phyloP scores from a whole-genome alignment of 2,113 vertebrate species.

The Heterocephalus glaber region DNA sequence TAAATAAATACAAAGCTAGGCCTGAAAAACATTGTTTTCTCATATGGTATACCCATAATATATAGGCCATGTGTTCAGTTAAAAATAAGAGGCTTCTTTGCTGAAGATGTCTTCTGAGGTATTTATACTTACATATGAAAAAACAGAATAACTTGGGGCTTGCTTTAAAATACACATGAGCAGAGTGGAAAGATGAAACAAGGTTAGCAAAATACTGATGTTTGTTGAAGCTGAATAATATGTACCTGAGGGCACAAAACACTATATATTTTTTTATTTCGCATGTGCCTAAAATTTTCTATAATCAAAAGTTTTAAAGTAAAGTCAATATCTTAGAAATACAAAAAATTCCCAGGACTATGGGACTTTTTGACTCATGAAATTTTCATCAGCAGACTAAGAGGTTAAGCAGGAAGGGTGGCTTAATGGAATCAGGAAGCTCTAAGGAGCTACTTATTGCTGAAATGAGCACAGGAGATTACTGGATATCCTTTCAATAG shows the following conservation, averaged over 20 bases:
- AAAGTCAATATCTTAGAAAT: neutral
- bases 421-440: neutral
- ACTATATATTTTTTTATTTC: neutral
- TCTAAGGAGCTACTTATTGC: neutral
- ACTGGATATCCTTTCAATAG: neutral
- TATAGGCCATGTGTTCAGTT: neutral
- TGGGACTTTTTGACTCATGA: neutral
- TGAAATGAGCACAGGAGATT: neutral
- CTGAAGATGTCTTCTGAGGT: neutral
- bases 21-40: neutral
- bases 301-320: neutral
- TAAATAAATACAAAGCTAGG: neutral
- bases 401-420: neutral
- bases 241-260: neutral
- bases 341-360: neutral
- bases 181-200: neutral
- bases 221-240: neutral
- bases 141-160: neutral
- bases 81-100: neutral
- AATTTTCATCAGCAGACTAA: slow-evolving; percentile 6
- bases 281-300: neutral
- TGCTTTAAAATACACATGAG: neutral
- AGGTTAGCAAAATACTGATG: neutral
- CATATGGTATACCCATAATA: neutral
- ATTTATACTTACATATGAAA: slow-evolving; percentile 30